phyloP scores from a whole-genome alignment of 2,113 vertebrate genomes.

The Chaetorhynchus papuensis region DNA sequence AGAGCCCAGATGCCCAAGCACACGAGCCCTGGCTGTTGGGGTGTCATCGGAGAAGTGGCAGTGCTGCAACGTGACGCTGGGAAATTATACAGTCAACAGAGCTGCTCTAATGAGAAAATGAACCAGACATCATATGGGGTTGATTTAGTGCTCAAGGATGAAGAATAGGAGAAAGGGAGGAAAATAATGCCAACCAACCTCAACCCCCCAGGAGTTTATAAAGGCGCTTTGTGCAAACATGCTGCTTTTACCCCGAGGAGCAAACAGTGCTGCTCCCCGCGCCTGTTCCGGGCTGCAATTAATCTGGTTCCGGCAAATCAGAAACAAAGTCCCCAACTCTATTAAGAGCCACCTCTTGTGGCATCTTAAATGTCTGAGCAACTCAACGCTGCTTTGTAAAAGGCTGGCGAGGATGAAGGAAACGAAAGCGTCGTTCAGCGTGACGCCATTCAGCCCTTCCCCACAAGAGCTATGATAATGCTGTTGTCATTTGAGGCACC shows the following conservation, averaged over 20 bases:
- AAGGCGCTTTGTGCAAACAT: neutral
- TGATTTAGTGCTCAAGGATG: neutral
- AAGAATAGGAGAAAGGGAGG: neutral
- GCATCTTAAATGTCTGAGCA: neutral
- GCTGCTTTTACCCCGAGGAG: neutral
- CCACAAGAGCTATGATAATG: neutral
- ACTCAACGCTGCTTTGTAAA: neutral
- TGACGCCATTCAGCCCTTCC: accelerated
- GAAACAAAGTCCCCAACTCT: neutral
- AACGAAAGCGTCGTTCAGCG: accelerated
- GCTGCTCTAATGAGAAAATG: neutral
- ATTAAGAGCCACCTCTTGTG: neutral
- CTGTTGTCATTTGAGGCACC: neutral
- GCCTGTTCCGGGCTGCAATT: accelerated
- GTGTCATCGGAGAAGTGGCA: accelerated
- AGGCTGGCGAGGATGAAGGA: accelerated
- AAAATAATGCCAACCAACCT: neutral
- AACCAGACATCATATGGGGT: neutral
- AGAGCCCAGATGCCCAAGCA: neutral
- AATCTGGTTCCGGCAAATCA: neutral
- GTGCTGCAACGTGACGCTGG: neutral
- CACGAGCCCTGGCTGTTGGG: neutral
- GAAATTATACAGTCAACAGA: neutral
- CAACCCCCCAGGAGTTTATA: neutral
- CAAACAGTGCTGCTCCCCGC: accelerated